Evolutionary conservation across 1,140 invertebrate genomes (phyloP).

Genomic region (Thalassaphorura encarpata): DNA sequence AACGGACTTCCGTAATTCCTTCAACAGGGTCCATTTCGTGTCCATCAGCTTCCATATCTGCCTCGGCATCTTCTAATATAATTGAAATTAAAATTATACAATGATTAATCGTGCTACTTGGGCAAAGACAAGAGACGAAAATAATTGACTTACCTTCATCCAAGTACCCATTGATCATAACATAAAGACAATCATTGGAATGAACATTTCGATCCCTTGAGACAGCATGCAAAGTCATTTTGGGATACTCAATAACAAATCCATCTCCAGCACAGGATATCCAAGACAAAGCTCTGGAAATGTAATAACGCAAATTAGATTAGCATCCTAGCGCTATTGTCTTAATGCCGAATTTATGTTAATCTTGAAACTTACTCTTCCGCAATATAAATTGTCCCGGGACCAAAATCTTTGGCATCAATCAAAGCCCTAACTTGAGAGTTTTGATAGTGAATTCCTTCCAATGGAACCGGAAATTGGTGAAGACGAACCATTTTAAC

Average conservation of each 20-base stretch:
- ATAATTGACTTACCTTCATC: constrained; percentile 5
- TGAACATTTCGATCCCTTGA: constrained; percentile 20
- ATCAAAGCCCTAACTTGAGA: constrained; percentile 17
- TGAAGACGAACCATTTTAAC: constrained; percentile 21
- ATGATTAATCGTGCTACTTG: background rate
- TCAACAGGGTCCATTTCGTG: background rate
- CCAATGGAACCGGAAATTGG: constrained; percentile 23
- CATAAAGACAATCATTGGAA: constrained; percentile 20
- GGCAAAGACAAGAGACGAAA: background rate
- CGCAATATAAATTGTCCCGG: constrained; percentile 22
- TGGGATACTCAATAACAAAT: constrained; percentile 22
- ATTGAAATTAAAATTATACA: background rate
- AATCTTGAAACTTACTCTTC: constrained; percentile 22
- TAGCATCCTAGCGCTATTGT: too few relatives aligned
- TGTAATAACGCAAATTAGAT: too few relatives aligned
- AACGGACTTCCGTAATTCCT: constrained; percentile 26
- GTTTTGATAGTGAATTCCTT: constrained; percentile 16
- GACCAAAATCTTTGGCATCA: constrained; percentile 16
- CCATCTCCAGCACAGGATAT: constrained; percentile 25
- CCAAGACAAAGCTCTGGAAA: too few relatives aligned
- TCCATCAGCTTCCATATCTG: background rate
- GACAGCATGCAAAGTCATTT: constrained; percentile 27
- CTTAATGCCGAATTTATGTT: too few relatives aligned
- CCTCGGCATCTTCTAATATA: background rate
- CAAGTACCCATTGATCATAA: constrained; percentile 25